These are phyloP conservation scores for Leucozona laternaria DNA, from an alignment of 2,888 invertebrate genomes.

Conservation along the genomic window DNA sequence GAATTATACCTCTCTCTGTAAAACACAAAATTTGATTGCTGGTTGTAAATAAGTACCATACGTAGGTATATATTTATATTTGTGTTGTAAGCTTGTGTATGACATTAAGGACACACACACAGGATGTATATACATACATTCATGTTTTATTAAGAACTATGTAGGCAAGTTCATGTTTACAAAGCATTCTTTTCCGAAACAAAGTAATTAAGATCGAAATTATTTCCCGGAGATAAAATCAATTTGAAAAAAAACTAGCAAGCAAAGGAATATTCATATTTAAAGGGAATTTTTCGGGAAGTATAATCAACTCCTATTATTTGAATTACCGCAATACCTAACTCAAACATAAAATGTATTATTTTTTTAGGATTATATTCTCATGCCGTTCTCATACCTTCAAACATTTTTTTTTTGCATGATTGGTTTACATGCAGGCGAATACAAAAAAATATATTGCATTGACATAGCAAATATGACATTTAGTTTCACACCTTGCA, in stretches of 20 bases:
- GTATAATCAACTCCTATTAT: neutral
- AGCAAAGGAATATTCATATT: neutral
- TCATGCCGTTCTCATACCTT: no score
- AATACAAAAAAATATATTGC: no score
- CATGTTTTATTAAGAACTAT: neutral
- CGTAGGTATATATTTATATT: neutral
- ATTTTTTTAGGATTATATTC: no score
- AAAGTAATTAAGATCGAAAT: neutral
- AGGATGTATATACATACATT: neutral
- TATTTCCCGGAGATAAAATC: neutral
- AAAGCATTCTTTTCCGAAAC: neutral
- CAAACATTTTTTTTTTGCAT: no score
- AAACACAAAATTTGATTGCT: constrained; percentile 14
- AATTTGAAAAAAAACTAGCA: neutral
- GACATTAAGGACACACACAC: neutral
- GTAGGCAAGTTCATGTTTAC: neutral
- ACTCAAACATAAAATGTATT: no score
- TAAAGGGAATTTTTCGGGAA: neutral
- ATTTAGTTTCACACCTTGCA: no score
- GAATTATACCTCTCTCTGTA: neutral
- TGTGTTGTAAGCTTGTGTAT: neutral
- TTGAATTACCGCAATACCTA: no score
- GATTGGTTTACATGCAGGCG: no score
- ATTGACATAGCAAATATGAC: no score
- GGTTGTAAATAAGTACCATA: neutral